phyloP scores from a whole-genome alignment of 1,140 invertebrate genomes.

The Zaprionus lachaisei region DNA sequence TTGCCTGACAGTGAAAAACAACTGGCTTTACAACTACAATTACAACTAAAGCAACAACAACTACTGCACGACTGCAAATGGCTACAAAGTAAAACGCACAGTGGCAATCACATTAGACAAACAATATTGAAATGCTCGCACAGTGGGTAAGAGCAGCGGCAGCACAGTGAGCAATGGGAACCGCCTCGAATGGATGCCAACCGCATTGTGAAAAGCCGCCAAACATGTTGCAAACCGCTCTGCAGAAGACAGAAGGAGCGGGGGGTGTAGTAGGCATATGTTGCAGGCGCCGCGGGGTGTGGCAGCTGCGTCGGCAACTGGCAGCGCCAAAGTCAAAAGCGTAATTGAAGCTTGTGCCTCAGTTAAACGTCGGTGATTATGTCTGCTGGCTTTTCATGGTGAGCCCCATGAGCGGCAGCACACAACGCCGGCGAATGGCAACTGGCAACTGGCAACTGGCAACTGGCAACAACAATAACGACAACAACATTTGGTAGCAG shows the following conservation, averaged over 20 bases:
- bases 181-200: constrained; percentile 34
- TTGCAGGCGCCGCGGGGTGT: neutral
- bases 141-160: constrained; percentile 23
- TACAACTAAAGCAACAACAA: constrained; percentile 15
- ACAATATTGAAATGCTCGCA: constrained; percentile 36
- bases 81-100: constrained; percentile 35
- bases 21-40: constrained; percentile 12
- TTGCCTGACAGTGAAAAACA: constrained; percentile 60
- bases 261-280: neutral
- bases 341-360: constrained; percentile 76
- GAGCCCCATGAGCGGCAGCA: constrained; percentile 29
- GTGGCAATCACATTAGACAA: constrained; percentile 38
- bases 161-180: constrained; percentile 24
- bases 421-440: constrained; percentile 8
- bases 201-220: constrained; percentile 56
- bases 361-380: constrained; percentile 77
- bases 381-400: constrained; percentile 69
- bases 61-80: constrained; percentile 1
- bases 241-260: too few relatives aligned
- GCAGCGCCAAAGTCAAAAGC: constrained; percentile 61
- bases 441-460: neutral
- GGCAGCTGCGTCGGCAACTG: neutral
- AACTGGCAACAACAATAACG: constrained; percentile 17
- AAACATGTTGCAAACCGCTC: constrained; percentile 40
- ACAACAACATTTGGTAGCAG: constrained; percentile 27